Base-by-base conservation (phyloP, 2,888 invertebrate species). In the Clepsis dumicolana region DNA sequence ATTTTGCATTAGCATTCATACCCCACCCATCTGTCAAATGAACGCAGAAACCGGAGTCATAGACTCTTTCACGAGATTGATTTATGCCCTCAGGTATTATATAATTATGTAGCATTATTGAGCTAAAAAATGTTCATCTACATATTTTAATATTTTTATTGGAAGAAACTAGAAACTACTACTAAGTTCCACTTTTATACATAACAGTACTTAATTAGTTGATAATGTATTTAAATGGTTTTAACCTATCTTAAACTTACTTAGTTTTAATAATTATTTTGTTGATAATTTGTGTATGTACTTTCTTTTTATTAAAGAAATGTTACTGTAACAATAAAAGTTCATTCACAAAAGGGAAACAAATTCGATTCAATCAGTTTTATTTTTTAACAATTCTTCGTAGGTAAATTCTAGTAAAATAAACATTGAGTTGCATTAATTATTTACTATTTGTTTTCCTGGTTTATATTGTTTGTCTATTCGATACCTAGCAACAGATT, bases 331-430 rank as follows among this genome's bases (percentile, higher is more conserved):
- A n/a, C n/a, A n/a, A n/a, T n/a, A n/a, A n/a, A n/a, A n/a, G n/a
- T n/a, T n/a, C n/a, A n/a, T n/a, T n/a, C n/a, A n/a, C n/a, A n/a
- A n/a, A n/a, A n/a, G n/a, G n/a, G n/a, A n/a, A n/a, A n/a, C n/a
- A n/a, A n/a, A n/a, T n/a, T n/a, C n/a, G n/a, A n/a, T n/a, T n/a
- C n/a, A n/a, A n/a, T n/a, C n/a, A n/a, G n/a, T n/a, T n/a, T n/a
- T n/a, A n/a, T n/a, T 38, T 44, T 44, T 16, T 10, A 29, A 50
- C 48, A 48, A 48, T 21, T 32, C 16, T 25, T 16, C 38, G 2
- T 21, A 52, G 7, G 12, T 63, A 53, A 63, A 63, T 18, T 53
- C 53, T 63, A 63, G 53, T 53, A 52, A 25, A 41, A 38, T 53
- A 63, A 52, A 52, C 25, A 5, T 14, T 52, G n/a, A n/a, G 25